Percentiles rank a stretch among this genome's conserved stretches.
Evolutionary conservation across 2,888 invertebrate species (phyloP).

Genomic region (Epinotia bilunana): DNA sequence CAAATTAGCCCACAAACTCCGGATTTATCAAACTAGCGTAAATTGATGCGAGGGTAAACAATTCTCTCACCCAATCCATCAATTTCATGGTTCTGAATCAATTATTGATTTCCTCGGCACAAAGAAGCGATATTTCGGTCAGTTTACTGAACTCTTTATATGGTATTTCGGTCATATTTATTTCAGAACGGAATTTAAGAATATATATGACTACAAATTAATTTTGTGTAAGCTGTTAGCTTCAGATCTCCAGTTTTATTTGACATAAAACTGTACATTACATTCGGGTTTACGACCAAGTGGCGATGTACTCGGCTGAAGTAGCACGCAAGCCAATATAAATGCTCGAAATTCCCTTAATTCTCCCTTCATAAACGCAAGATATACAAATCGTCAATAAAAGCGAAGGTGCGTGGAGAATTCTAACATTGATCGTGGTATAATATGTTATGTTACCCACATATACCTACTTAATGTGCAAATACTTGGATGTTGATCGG

Average conservation of each 20-base stretch:
- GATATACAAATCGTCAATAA: neutral
- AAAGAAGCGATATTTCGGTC: constrained; percentile 27
- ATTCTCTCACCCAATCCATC: constrained; percentile 12
- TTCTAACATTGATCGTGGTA: constrained; percentile 12
- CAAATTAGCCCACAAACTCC: constrained; percentile 16
- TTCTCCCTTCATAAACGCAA: neutral
- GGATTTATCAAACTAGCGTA: constrained; percentile 9
- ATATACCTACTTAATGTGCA: neutral
- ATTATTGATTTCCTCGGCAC: constrained; percentile 27
- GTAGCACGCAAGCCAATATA: neutral
- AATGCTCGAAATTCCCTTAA: neutral
- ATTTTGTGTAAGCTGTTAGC: neutral
- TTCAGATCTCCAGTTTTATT: constrained; percentile 13
- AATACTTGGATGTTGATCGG: constrained; percentile 25
- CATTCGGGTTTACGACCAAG: neutral
- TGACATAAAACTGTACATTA: constrained; percentile 14
- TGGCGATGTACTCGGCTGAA: neutral
- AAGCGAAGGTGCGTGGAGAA: neutral
- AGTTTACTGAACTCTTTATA: constrained; percentile 27
- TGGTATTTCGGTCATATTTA: constrained; percentile 19
- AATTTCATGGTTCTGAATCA: constrained; percentile 10
- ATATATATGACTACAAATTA: constrained; percentile 18
- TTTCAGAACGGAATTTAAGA: constrained; percentile 14
- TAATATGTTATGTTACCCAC: neutral
- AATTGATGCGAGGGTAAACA: constrained; percentile 18